phyloP scores from a whole-genome alignment of 2,797 vertebrate genomes.

The Sebastes goodei region DNA sequence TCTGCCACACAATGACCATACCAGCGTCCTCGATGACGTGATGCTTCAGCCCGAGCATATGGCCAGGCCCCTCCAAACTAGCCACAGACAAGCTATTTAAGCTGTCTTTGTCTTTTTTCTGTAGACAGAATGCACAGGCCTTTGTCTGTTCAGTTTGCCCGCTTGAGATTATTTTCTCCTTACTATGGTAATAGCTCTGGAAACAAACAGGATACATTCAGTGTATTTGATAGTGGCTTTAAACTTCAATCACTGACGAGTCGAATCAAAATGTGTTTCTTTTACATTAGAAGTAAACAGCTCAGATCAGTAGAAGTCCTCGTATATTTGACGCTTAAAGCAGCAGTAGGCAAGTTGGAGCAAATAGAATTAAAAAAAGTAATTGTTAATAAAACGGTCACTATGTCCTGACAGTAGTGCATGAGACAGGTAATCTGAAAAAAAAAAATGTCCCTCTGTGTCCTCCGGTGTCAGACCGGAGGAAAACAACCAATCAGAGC shows the following conservation, averaged over 20 bases:
- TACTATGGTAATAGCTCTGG: background rate
- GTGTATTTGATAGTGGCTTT: background rate
- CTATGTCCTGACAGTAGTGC: too few relatives aligned
- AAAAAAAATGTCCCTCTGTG: too few relatives aligned
- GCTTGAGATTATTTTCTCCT: background rate
- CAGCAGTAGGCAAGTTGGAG: too few relatives aligned
- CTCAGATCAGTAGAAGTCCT: too few relatives aligned
- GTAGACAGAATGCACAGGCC: conserved; percentile 18
- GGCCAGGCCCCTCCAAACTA: conserved; percentile 24
- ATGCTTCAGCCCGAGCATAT: conserved; percentile 58
- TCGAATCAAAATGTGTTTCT: background rate
- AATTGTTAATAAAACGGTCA: too few relatives aligned
- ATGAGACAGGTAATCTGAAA: too few relatives aligned
- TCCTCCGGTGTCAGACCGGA: too few relatives aligned
- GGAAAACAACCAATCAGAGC: too few relatives aligned
- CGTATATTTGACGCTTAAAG: too few relatives aligned
- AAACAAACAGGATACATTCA: background rate
- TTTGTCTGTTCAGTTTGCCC: conserved; percentile 3
- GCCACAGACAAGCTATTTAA: conserved; percentile 31
- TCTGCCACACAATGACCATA: conserved; percentile 70
- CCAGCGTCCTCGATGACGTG: conserved; percentile 59
- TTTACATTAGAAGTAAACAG: background rate
- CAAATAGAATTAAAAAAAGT: too few relatives aligned
- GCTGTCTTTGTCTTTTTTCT: conserved; percentile 40
- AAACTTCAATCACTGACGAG: background rate